Evolutionary conservation across 2,888 invertebrate genomes (phyloP), one percentile per base, ranked within the genome.

Genomic region (Eurytoma californica): DNA sequence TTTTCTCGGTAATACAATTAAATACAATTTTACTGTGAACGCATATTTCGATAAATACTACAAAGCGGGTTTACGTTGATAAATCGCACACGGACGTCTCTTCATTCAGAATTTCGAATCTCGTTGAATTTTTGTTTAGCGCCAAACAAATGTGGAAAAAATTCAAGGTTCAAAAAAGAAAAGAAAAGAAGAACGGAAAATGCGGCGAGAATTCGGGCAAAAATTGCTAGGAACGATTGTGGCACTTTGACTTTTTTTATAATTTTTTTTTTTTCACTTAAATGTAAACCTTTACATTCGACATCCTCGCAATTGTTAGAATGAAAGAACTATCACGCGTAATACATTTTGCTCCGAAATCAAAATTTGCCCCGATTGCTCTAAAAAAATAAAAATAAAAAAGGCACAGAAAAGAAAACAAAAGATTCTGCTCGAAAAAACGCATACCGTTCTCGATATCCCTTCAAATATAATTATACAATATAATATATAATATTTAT

Each of bases 401-500:
- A 74, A 66, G 51, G 58, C 14, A 57, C n/a, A 57, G 12, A 70
- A 66, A 67, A 72, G 49, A 20, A 67, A 63, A 58, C 58, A 18
- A 72, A 77, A 73, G 24, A 66, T 39, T 30, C 74, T 60, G 53
- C 61, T 57, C 20, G 49, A 39, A 78, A 78, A 78, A 75, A 65
- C 18, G 24, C 60, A 67, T 49, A 63, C 28, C 75, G 39, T 39
- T 39, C 51, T 49, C 67, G 18, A 74, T 72, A 78, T 72, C 49
- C 28, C 57, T 72, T 39, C 72, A 80, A 79, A 84, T 83, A 85
- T 82, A 82, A 83, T 83, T 85, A 83, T 84, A 82, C 78, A 75
- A 82, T 79, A 82, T 79, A 76, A 72, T 77, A 78, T 78, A 83
- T 86, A 86, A 85, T 84, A 83, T 85, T 83, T 79, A 85, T 85